phyloP scores from a whole-genome alignment of 2,113 vertebrate species.

The Fulica atra region DNA sequence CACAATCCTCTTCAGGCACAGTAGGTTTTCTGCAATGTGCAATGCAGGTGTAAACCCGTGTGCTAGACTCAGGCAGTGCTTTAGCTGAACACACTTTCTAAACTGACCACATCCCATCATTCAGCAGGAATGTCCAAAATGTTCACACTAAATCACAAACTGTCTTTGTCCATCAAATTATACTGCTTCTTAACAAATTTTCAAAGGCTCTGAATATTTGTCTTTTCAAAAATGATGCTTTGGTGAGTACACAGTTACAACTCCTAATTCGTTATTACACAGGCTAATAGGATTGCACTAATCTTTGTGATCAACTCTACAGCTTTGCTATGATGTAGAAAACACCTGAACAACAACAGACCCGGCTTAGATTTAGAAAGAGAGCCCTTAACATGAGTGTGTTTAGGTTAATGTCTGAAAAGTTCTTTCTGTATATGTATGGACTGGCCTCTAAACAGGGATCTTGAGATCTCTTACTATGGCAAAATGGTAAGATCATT shows the following conservation, averaged over 20 bases:
- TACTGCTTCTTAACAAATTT: background rate
- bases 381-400: background rate
- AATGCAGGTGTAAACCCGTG: background rate
- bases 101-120: background rate
- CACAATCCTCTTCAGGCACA: background rate
- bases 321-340: background rate
- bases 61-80: background rate
- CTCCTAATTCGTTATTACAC: background rate
- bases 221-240: background rate
- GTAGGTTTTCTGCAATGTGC: background rate
- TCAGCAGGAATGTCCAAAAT: conserved; percentile 13
- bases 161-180: background rate
- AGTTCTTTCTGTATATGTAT: background rate
- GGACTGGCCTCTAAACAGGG: background rate
- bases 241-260: background rate
- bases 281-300: background rate
- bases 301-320: background rate
- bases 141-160: background rate
- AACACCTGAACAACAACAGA: background rate
- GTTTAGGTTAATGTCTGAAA: background rate
- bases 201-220: background rate
- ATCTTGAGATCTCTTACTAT: background rate
- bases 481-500: background rate
- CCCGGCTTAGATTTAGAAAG: background rate
- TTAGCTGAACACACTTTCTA: background rate